Conservation (phyloP, 2,888 invertebrate genomes). For the Chesias legatella region DNA sequence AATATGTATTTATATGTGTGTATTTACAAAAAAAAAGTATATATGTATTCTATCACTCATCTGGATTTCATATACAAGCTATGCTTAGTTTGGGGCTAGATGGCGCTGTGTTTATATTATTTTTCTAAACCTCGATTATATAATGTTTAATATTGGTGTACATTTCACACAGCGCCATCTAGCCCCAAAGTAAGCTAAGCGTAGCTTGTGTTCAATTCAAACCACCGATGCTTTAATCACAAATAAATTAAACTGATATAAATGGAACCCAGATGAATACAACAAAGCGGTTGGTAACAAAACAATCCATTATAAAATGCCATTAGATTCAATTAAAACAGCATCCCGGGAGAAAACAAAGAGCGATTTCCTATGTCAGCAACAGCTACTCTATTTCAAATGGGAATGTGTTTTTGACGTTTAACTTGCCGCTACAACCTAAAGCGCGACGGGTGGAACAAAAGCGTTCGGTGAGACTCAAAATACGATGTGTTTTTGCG, state of each 20-base stretch:
- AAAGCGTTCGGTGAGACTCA: background rate
- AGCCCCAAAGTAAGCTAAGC: no score
- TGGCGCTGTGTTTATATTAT: no score
- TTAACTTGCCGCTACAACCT: slow-evolving; percentile 9
- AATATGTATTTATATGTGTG: no score
- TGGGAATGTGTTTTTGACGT: slow-evolving; percentile 15
- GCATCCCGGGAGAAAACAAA: slow-evolving; percentile 23
- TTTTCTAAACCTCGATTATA: no score
- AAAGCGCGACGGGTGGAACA: slow-evolving; percentile 1
- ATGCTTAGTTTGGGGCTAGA: no score
- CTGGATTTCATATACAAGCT: no score
- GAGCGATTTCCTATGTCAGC: slow-evolving; percentile 22
- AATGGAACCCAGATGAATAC: slow-evolving; percentile 17
- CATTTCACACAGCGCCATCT: no score
- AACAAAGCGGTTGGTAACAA: slow-evolving; percentile 21
- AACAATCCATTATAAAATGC: slow-evolving; percentile 24
- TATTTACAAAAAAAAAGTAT: no score
- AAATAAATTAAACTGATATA: slow-evolving; percentile 14
- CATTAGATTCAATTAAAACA: slow-evolving; percentile 27
- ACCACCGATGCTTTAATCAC: slow-evolving; percentile 10
- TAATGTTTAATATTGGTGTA: no score
- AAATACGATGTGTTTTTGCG: no score
- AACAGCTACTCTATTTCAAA: slow-evolving; percentile 16
- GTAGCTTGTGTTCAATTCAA: no score
- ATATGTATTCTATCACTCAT: no score